Evolutionary conservation across 1,140 invertebrate genomes (phyloP), one percentile per base, ranked within the genome.

Genomic region (Acromyrmex charruanus): DNA sequence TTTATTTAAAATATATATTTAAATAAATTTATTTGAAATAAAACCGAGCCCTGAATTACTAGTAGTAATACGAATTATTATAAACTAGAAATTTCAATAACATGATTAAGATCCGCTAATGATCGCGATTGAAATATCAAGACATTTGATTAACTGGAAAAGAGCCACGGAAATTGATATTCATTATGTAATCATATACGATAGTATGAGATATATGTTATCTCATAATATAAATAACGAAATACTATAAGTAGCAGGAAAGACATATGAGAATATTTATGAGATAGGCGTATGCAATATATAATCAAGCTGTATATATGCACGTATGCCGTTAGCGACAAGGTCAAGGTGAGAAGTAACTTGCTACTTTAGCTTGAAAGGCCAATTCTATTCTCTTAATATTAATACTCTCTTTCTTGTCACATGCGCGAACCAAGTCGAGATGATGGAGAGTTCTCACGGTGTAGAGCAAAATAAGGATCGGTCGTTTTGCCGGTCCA

Each of bases 391-490:
- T 81, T 69, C 28, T 69, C 63, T 89, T 75, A 86, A 69, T 69
- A 74, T 86, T 88, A 88, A 88, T 77, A 61, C 63, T 75, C 88
- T 9, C 39, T 49, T 79, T 85, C 63, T 80, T 66, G 63, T 51
- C 75, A 39, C 58, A 74, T 35, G 44, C 18, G 10, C 68, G 63
- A 75, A 66, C 53, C 28, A 61, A 65, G 74, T 12, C 28, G 25
- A 2, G 28, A 51, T 10, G 31, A 25, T 39, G 75, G 69, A 28
- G 69, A 28, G 77, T 92, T 92, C 91, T 93, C 92, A 92, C 89
- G 89, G 82, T 74, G 84, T 68, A 51, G 80, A 35, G 84, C 81
- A 90, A 91, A 92, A 87, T 85, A 75, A 89, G 77, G 77, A 86
- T 3, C 85, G 68, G 55, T 63, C 79, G n/a, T 87, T 86, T 14